Conservation (phyloP, 2,888 invertebrate genomes). For the Calameuta pallipes region DNA sequence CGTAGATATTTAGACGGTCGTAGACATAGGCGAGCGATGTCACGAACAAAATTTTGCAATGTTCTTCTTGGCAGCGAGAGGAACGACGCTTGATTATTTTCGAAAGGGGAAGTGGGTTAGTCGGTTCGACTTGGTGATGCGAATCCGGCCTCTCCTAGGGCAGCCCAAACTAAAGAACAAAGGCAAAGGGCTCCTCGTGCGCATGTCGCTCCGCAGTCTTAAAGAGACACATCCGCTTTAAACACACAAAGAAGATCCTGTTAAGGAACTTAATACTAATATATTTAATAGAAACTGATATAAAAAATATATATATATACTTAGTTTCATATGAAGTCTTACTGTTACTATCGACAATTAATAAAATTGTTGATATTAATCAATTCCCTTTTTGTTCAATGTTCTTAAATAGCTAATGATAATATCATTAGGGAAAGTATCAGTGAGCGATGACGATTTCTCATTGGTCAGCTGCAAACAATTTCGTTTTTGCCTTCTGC, state of each 20-base stretch:
- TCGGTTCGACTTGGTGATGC: constrained; percentile 28
- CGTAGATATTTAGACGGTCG: neutral
- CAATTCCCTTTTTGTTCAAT: neutral
- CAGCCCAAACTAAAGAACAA: constrained; percentile 47
- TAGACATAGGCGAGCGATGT: neutral
- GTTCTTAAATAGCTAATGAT: neutral
- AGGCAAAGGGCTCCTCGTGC: constrained; percentile 35
- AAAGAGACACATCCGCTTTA: constrained; percentile 34
- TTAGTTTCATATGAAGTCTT: neutral
- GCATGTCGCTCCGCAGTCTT: constrained; percentile 41
- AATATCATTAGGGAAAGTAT: neutral
- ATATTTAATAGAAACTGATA: neutral
- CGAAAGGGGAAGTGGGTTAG: constrained; percentile 53
- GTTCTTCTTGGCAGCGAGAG: constrained; percentile 18
- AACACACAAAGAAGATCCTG: neutral
- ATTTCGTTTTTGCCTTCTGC: neutral
- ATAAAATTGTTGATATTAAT: neutral
- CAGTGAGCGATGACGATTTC: neutral
- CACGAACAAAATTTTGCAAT: constrained; percentile 17
- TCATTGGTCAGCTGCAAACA: neutral
- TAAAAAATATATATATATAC: neutral
- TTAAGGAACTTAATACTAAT: neutral
- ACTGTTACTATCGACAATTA: neutral
- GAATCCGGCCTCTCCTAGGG: constrained; percentile 33
- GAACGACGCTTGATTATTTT: constrained; percentile 39